phyloP scores from a whole-genome alignment of 92 coral and sea anemone genomes.

The Porites lobata region DNA sequence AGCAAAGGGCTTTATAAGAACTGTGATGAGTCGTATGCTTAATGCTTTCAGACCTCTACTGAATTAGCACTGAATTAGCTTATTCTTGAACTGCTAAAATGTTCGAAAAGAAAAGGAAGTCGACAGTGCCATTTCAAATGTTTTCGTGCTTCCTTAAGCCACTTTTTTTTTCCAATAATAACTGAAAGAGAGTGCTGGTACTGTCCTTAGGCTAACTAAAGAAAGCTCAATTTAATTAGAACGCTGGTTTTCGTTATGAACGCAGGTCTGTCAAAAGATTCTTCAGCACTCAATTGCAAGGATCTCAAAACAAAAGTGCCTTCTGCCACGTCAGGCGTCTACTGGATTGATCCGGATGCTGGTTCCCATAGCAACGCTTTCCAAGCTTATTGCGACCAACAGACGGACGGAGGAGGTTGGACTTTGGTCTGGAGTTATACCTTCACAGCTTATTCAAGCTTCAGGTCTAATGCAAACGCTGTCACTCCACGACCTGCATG shows the following conservation, averaged over 20 bases:
- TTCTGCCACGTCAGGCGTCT: conserved; percentile 38
- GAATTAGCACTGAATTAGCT: too few species aligned
- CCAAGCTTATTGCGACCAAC: conserved; percentile 46
- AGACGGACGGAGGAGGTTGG: conserved; percentile 53
- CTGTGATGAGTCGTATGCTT: too few species aligned
- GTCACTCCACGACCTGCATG: conserved; percentile 37
- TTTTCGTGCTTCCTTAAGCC: too few species aligned
- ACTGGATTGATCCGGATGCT: conserved; percentile 49
- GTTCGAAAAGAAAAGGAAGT: too few species aligned
- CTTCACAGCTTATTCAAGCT: conserved; percentile 36
- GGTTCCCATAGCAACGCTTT: conserved; percentile 40
- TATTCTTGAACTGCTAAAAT: too few species aligned
- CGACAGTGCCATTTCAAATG: too few species aligned
- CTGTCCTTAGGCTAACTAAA: background rate
- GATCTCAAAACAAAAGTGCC: conserved; percentile 8
- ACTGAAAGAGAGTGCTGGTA: too few species aligned
- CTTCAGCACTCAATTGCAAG: conserved; percentile 14
- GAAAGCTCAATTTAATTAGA: background rate
- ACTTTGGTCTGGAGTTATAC: conserved; percentile 57
- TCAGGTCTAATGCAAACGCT: background rate
- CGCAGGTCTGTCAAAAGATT: conserved; percentile 1
- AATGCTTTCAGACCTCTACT: too few species aligned
- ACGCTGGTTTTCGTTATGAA: background rate
- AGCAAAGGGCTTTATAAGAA: too few species aligned
- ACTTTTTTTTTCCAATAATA: too few species aligned